Base-by-base conservation (phyloP, 2,888 invertebrate genomes). In the Shargacucullia verbasci region DNA sequence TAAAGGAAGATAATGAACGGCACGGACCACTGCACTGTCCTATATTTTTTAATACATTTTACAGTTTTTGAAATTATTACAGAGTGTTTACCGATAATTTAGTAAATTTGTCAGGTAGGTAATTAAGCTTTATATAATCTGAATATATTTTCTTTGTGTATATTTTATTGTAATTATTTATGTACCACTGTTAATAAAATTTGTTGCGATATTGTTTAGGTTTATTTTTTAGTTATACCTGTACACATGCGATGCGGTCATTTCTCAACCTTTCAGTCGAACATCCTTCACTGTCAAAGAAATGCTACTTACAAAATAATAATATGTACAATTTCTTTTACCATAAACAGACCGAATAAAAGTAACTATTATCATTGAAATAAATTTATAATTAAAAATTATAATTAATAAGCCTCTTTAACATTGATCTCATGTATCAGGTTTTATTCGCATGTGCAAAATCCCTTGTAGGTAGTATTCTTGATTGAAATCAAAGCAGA, bases 131-230 rank as follows among this genome's bases (percentile, higher is more conserved):
- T 82, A 79, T 82, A 79, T 76, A 69, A 74, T 78, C 72, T 73
- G 72, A 78, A 77, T 79, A 76, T 80, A 81, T 83, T 85, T 86
- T 82, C 83, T 85, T 86, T 87, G 86, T 90, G 85, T 89, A 84
- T 86, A 85, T 86, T 85, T 88, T 87, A 82, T 88, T 87, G 84
- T 89, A 81, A 85, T 87, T 84, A 88, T 89, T 90, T 90, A 90
- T 90, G 85, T 88, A 83, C 79, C 79, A 78, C 78, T 87, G 82
- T 84, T 85, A 90, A 87, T 90, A 87, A 89, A 90, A 88, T 86
- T 87, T 87, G 80, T 89, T 85, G 84, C 85, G 84, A 81, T 71
- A 68, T 72, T 60, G 54, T 57, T 67, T 40, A 67, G 55, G 64
- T 73, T 57, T 75, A 64, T 73, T 70, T 74, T 62, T 71, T 50